These are phyloP conservation scores for Heteropelma amictum DNA, from an alignment of 2,888 invertebrate genomes.

Conservation along the genomic window DNA sequence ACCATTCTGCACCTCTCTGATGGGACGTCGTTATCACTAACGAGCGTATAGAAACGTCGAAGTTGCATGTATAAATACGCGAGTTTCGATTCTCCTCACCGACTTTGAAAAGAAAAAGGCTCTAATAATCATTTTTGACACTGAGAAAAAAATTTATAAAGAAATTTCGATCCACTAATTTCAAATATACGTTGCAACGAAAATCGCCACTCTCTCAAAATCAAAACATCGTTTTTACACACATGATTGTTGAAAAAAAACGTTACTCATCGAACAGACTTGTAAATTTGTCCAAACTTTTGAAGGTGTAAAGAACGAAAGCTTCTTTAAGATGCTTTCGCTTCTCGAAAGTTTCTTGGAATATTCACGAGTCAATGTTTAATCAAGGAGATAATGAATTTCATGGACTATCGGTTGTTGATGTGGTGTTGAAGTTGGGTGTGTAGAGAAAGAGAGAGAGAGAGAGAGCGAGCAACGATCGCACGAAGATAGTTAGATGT, in stretches of 20 bases:
- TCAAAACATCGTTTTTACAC: no score
- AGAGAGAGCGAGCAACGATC: neutral
- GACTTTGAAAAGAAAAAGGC: neutral
- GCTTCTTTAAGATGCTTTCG: neutral
- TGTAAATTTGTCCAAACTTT: no score
- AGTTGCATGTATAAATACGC: conserved; percentile 16
- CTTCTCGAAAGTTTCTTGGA: neutral
- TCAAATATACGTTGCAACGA: no score
- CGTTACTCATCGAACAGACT: no score
- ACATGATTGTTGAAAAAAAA: no score
- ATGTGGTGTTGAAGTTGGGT: no score
- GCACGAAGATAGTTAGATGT: neutral
- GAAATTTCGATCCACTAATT: no score
- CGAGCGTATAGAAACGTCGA: conserved; percentile 38
- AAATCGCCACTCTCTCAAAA: no score
- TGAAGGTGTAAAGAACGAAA: no score
- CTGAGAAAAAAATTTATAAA: neutral
- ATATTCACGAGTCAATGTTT: neutral
- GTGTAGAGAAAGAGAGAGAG: no score
- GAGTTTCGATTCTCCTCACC: conserved; percentile 12
- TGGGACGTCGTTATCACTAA: conserved; percentile 38
- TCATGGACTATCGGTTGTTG: neutral
- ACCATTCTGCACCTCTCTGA: conserved; percentile 4
- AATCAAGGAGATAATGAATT: conserved; percentile 27
- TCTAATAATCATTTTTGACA: neutral